Conservation (phyloP, 2,797 vertebrate genomes). For the Decapterus maruadsi region DNA sequence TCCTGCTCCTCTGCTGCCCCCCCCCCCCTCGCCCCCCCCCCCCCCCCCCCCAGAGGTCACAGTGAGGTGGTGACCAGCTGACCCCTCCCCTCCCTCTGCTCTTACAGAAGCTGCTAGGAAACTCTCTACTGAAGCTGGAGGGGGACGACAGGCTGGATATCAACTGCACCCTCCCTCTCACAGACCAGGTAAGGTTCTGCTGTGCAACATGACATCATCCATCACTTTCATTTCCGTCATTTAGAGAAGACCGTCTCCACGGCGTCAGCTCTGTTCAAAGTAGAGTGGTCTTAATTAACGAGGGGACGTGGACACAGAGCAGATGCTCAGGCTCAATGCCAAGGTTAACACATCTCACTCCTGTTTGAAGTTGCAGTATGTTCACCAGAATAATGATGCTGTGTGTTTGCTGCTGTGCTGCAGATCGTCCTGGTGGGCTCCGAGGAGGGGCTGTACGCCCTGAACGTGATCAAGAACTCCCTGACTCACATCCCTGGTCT, state of each 20-base stretch:
- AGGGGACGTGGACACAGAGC: neutral
- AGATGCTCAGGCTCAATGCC: constrained; percentile 18
- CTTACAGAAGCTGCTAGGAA: constrained; percentile 94
- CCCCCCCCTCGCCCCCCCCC: constrained; percentile 8
- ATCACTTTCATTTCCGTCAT: neutral
- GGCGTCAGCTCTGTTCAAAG: neutral
- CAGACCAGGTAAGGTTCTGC: constrained; percentile 95
- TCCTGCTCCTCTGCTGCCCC: constrained; percentile 31
- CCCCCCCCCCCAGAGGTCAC: neutral
- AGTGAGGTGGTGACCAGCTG: constrained; percentile 35
- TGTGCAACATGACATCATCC: neutral
- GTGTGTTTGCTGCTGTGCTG: constrained; percentile 11
- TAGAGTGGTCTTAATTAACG: neutral
- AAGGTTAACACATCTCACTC: constrained; percentile 10
- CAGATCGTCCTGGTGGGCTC: constrained; percentile 98
- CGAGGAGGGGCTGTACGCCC: constrained; percentile 97
- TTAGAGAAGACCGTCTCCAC: neutral
- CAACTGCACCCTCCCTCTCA: constrained; percentile 98
- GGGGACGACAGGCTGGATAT: constrained; percentile 98
- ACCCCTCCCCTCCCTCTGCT: constrained; percentile 44
- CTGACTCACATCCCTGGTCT: constrained; percentile 96
- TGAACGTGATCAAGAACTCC: constrained; percentile 99
- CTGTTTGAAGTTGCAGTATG: constrained; percentile 18
- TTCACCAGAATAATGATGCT: constrained; percentile 23
- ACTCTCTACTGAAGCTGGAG: constrained; percentile 97